Conservation (phyloP, 2,113 vertebrate genomes). For the Tachycineta bicolor region DNA sequence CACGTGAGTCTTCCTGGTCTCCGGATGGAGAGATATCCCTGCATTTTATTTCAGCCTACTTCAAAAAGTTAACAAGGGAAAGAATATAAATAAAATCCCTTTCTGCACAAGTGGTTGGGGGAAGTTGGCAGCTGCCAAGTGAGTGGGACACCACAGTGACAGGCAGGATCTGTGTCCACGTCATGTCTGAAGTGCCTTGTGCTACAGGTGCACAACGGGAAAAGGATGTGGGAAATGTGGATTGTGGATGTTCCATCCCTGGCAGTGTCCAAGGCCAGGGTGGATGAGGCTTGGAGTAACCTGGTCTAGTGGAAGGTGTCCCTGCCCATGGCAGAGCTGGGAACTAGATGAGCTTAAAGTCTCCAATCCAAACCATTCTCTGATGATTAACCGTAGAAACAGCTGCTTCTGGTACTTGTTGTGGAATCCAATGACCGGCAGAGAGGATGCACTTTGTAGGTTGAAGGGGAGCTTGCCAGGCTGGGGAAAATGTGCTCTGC, state of each 20-base stretch:
- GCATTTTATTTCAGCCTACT: not conserved
- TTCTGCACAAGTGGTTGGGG: fast-evolving
- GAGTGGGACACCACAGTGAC: not conserved
- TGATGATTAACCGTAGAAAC: not conserved
- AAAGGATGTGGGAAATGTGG: not conserved
- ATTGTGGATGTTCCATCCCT: not conserved
- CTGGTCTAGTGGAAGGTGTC: not conserved
- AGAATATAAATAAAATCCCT: not conserved
- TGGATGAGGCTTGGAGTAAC: not conserved
- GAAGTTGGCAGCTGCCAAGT: not conserved
- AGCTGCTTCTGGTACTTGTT: too few relatives aligned
- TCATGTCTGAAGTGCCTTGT: not conserved
- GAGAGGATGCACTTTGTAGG: not conserved
- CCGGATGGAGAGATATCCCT: not conserved
- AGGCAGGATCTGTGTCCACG: not conserved
- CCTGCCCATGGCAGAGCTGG: not conserved
- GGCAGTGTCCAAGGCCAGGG: not conserved
- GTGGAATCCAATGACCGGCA: fast-evolving
- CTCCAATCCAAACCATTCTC: not conserved
- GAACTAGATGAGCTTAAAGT: fast-evolving
- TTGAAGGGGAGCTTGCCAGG: too few relatives aligned
- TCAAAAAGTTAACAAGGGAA: not conserved
- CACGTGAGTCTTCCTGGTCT: not conserved
- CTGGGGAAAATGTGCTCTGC: not conserved
- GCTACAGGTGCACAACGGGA: fast-evolving